Base-by-base conservation (phyloP, 1,140 invertebrate species). In the Planococcus citri region DNA sequence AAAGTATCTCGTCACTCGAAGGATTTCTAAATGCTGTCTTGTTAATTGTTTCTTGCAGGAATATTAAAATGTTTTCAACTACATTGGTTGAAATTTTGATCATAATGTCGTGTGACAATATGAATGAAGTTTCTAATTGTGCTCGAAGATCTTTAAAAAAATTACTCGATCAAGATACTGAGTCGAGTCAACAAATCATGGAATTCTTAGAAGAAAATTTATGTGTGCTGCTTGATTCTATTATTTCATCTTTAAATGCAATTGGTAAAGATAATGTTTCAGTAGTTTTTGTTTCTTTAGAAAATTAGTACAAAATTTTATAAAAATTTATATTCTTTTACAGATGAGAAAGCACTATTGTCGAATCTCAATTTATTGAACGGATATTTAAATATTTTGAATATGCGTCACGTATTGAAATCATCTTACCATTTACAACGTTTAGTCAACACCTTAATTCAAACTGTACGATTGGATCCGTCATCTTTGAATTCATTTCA, bases 51-150 rank as follows among this genome's bases (percentile, higher is more conserved):
- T 17, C 24, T 24, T 64, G 9, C 25, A 64, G 60, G 2, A 25
- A 64, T 27, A 14, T 64, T 25, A 64, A 25, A 17, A 12, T 4
- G 20, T 24, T 64, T 25, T 12, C 25, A 27, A 64, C 9, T 17
- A 24, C 60, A 10, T 64, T 64, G 22, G 10, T 64, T 12, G 60
- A 64, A 64, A 27, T 64, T 64, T 27, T 64, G 10, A 64, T 64
- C 20, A 27, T 64, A 17, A 9, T 25, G 17, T 64, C 60, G 10
- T 17, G 60, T 14, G 60, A 64, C 17, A 24, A 6, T 25, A 64
- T 64, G 60, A 21, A 64, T 24, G 20, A 64, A 25, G 60, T 64
- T 22, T 6, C 22, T 4, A 10, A 25, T 2, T 9, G 6, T 9
- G 60, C 60, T 64, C 60, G 17, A 24, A 9, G 3, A 25, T 25